These are phyloP conservation scores for Diplazon laetatorius DNA, from an alignment of 2,888 invertebrate species.

Conservation along the genomic window DNA sequence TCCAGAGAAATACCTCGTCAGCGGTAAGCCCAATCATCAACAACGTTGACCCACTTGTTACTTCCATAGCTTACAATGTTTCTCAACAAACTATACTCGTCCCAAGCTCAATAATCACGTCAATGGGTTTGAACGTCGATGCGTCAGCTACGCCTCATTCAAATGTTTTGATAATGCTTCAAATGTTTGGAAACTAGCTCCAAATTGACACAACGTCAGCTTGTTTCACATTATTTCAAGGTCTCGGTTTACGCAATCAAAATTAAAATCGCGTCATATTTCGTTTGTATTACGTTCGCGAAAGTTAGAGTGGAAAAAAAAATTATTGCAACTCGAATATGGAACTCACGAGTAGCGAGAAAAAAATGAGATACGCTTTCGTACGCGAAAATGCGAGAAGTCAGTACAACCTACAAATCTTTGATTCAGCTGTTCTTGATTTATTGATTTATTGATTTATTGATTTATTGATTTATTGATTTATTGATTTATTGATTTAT, in stretches of 20 bases:
- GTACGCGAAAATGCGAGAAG: conserved; percentile 70
- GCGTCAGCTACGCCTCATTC: conserved; percentile 20
- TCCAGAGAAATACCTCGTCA: conserved; percentile 86
- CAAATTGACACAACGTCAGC: conserved; percentile 41
- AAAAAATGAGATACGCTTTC: conserved; percentile 69
- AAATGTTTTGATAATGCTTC: conserved; percentile 38
- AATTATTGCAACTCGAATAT: conserved; percentile 23
- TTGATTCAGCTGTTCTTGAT: not conserved
- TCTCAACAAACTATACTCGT: conserved; percentile 23
- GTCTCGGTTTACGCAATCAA: conserved; percentile 22
- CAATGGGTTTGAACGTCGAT: conserved; percentile 37
- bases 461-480: no score
- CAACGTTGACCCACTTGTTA: conserved; percentile 47
- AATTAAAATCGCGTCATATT: conserved; percentile 15
- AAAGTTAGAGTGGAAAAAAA: not conserved
- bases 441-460: no score
- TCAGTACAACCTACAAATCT: conserved; percentile 53
- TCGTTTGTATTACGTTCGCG: not conserved
- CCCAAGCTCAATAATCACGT: not conserved
- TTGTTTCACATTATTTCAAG: conserved; percentile 32
- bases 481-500: no score
- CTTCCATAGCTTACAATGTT: conserved; percentile 23
- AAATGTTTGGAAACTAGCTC: no score
- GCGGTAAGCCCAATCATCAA: conserved; percentile 83
- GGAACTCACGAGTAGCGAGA: conserved; percentile 58